Percentiles rank a stretch among this genome's conserved stretches.
phyloP scores from a whole-genome alignment of 2,888 invertebrate species.

The Thyatira batis region DNA sequence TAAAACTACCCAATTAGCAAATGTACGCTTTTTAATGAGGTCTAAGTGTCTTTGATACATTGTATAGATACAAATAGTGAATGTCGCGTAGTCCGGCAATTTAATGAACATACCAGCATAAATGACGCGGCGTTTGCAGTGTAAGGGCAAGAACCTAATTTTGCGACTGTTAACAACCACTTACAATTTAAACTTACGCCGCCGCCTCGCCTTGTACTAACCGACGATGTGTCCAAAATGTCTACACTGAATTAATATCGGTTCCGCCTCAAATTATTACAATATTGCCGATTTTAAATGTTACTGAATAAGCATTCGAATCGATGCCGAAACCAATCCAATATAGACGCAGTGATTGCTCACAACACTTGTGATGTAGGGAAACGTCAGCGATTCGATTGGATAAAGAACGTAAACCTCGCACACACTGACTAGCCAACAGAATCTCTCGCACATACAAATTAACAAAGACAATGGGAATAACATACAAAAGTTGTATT shows the following conservation, averaged over 20 bases:
- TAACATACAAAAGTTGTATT: constrained; percentile 3
- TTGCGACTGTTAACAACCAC: constrained; percentile 15
- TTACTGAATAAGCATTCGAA: not conserved
- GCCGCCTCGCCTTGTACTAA: not conserved
- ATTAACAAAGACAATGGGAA: not conserved
- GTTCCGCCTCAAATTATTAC: not conserved
- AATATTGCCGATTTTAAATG: not conserved
- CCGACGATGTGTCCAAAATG: not conserved
- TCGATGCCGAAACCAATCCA: not conserved
- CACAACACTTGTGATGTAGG: not conserved
- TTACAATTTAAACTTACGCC: not conserved
- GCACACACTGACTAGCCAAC: not conserved
- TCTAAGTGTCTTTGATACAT: constrained; percentile 70
- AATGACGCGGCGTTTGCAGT: constrained; percentile 36
- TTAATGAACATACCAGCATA: constrained; percentile 78
- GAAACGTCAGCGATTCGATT: not conserved
- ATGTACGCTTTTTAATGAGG: constrained; percentile 76
- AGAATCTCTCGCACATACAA: not conserved
- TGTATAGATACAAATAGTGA: constrained; percentile 47
- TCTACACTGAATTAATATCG: not conserved
- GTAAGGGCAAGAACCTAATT: constrained; percentile 37
- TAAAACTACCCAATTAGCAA: constrained; percentile 72
- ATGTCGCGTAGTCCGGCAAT: constrained; percentile 37
- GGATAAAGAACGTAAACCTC: not conserved
- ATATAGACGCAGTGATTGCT: not conserved